Evolutionary conservation across 2,113 vertebrate genomes (phyloP).

Genomic region (Tenebrosternarchus preto): DNA sequence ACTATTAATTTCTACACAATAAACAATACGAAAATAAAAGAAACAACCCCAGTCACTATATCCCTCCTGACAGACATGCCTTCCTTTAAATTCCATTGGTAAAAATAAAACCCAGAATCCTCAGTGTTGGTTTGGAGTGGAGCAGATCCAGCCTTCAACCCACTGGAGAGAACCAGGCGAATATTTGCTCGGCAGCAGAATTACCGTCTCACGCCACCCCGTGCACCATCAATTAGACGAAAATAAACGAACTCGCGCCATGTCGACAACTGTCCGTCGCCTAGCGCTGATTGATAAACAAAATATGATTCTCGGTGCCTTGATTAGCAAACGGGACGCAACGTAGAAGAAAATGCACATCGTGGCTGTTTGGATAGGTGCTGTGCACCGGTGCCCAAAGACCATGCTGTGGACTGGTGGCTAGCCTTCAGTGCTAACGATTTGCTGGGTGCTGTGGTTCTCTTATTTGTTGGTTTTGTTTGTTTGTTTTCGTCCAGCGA

Average conservation of each 20-base stretch:
- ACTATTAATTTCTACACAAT: background rate
- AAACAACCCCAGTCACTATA: background rate
- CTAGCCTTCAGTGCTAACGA: constrained; percentile 6
- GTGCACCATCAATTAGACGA: constrained; percentile 69
- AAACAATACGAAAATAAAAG: background rate
- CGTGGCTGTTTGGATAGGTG: background rate
- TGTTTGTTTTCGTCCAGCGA: constrained; percentile 25
- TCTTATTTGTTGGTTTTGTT: background rate
- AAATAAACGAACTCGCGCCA: constrained; percentile 74
- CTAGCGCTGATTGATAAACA: constrained; percentile 65
- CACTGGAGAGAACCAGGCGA: constrained; percentile 62
- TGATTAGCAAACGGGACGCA: constrained; percentile 50
- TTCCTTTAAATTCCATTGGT: constrained; percentile 3
- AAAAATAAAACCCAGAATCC: constrained; percentile 33
- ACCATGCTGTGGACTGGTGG: background rate
- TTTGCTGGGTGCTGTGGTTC: background rate
- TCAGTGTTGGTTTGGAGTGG: constrained; percentile 27
- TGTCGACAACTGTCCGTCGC: constrained; percentile 70
- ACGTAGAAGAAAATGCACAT: constrained; percentile 32
- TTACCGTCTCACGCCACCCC: constrained; percentile 72
- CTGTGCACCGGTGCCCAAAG: background rate
- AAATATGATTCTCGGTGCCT: constrained; percentile 63
- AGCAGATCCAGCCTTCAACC: constrained; percentile 48
- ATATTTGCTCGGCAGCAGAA: constrained; percentile 63
- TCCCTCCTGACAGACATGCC: constrained; percentile 1